phyloP scores from a whole-genome alignment of 2,888 invertebrate species.

The Phoronis australis region DNA sequence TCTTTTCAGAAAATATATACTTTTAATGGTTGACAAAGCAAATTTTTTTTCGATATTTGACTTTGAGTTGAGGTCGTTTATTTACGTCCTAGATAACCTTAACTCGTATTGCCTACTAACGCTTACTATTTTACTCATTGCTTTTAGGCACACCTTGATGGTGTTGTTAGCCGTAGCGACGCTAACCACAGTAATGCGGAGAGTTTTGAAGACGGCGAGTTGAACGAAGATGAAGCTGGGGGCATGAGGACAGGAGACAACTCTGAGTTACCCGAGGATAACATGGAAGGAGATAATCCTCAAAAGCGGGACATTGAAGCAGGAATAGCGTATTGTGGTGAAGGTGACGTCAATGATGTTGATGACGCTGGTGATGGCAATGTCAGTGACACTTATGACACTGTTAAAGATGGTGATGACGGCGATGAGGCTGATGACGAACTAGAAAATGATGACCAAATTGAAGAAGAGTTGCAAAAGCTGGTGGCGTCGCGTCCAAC shows the following conservation, averaged over 20 bases:
- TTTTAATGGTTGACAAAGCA: too few relatives aligned
- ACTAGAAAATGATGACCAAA: slow-evolving; percentile 5
- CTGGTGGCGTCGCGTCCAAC: slow-evolving; percentile 4
- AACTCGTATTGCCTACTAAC: background rate
- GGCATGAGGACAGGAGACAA: slow-evolving; percentile 16
- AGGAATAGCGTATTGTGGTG: slow-evolving; percentile 2
- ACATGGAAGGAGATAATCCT: slow-evolving; percentile 7
- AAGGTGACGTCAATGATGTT: slow-evolving; percentile 9
- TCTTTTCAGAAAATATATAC: too few relatives aligned
- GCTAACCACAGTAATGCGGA: background rate
- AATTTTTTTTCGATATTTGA: too few relatives aligned
- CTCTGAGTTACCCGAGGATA: slow-evolving; percentile 6
- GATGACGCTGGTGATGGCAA: slow-evolving; percentile 10
- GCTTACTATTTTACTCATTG: background rate
- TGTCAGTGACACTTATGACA: background rate
- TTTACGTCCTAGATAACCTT: too few relatives aligned
- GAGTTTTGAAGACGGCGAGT: slow-evolving; percentile 3
- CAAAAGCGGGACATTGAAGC: slow-evolving; percentile 2
- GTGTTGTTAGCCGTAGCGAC: background rate
- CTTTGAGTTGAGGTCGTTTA: too few relatives aligned
- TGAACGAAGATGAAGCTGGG: slow-evolving; percentile 3
- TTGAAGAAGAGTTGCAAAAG: slow-evolving; percentile 6
- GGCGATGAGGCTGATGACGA: slow-evolving; percentile 1
- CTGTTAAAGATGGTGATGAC: slow-evolving; percentile 4
- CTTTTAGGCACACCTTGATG: background rate